A percentile compares a stretch with the other conserved stretches of the same genome.
Conservation (phyloP, 1,140 invertebrate genomes). For the Danaus melanippus region DNA sequence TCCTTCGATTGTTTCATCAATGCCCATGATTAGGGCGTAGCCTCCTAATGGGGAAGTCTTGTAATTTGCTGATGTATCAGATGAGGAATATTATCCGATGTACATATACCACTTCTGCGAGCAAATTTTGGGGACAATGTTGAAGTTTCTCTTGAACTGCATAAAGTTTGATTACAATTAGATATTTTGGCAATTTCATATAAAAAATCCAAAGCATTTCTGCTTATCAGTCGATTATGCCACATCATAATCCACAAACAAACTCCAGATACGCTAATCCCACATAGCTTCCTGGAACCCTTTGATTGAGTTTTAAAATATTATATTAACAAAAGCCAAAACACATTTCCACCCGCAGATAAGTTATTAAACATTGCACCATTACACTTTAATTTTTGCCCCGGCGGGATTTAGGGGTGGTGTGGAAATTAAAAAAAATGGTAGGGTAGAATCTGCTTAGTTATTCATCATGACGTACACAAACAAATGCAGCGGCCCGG, state of each 20-base stretch:
- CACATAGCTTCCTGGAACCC: slow-evolving; percentile 29
- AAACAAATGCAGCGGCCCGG: slow-evolving; percentile 16
- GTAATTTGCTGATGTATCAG: slow-evolving; percentile 29
- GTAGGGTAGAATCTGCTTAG: slow-evolving; percentile 24
- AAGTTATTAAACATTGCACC: slow-evolving; percentile 67
- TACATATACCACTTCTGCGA: no score
- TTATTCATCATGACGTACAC: slow-evolving; percentile 26
- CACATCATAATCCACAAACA: no score
- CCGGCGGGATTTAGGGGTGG: slow-evolving; percentile 51
- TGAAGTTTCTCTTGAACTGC: no score
- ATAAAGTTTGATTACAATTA: no score
- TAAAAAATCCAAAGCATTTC: no score
- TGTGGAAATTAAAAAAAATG: slow-evolving; percentile 48
- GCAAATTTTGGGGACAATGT: no score
- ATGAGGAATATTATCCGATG: no score
- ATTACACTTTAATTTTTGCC: slow-evolving; percentile 67
- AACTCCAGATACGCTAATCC: slow-evolving; percentile 10
- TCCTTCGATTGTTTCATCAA: slow-evolving; percentile 51
- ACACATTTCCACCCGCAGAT: slow-evolving; percentile 60
- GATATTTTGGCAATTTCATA: no score
- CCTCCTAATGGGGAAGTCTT: slow-evolving; percentile 25
- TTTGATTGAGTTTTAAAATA: slow-evolving; percentile 53
- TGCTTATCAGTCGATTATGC: no score
- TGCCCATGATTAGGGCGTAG: slow-evolving; percentile 49
- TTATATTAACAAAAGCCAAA: slow-evolving; percentile 62